A percentile compares a stretch with the other conserved stretches of the same genome.
These are phyloP conservation scores for Numenius arquata DNA, from an alignment of 2,113 vertebrate genomes.

Conservation along the genomic window DNA sequence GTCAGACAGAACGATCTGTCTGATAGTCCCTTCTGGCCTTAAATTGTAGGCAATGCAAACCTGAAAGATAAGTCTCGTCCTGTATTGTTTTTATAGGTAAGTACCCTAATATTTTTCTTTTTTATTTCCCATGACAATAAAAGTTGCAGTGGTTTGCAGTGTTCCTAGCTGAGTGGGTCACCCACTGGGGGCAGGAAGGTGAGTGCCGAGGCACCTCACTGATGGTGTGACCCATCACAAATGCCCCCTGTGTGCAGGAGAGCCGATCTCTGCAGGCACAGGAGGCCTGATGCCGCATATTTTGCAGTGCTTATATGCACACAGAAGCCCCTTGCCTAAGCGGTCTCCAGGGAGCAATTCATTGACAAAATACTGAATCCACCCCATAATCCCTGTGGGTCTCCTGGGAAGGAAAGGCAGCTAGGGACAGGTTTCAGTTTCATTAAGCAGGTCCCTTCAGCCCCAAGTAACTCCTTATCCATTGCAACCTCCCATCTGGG, in stretches of 20 bases:
- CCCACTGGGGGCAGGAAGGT: not conserved
- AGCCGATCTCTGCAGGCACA: not conserved
- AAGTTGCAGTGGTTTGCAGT: not conserved
- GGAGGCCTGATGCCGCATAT: not conserved
- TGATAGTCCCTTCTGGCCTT: not conserved
- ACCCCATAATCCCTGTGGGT: not conserved
- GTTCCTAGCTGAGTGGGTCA: not conserved
- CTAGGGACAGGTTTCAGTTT: not conserved
- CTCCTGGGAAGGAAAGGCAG: not conserved
- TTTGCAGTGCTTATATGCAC: not conserved
- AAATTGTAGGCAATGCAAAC: not conserved
- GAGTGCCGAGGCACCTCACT: accelerated
- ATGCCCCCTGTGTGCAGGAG: accelerated
- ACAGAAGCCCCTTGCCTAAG: not conserved
- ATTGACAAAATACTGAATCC: not conserved
- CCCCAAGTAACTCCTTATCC: not conserved
- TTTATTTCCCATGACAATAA: not conserved
- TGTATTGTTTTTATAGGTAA: not conserved
- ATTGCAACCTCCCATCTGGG: not conserved
- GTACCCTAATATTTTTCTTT: not conserved
- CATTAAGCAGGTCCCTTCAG: not conserved
- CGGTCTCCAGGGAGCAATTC: not conserved
- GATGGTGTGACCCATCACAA: accelerated
- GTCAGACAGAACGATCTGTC: not conserved
- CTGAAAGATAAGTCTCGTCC: not conserved